phyloP scores from a whole-genome alignment of 2,888 invertebrate species.

The Drosophila planitibia region DNA sequence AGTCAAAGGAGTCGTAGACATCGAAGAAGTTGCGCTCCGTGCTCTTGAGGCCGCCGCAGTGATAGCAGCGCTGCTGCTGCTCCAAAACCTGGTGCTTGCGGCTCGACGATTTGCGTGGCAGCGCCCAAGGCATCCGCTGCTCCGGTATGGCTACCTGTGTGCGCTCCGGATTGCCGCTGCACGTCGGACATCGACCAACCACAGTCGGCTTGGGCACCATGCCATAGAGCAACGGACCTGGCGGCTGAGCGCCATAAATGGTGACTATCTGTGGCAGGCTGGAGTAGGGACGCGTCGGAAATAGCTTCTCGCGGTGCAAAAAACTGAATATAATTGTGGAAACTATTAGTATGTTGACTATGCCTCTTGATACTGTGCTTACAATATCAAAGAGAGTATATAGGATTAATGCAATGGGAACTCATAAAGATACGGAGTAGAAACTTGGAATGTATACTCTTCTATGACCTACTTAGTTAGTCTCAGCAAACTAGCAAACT shows the following conservation, averaged over 20 bases:
- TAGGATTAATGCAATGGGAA: neutral
- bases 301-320: slow-evolving; percentile 83
- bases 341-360: neutral
- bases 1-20: slow-evolving; percentile 48
- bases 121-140: slow-evolving; percentile 84
- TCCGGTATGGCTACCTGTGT: slow-evolving; percentile 83
- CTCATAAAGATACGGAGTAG: too few species aligned
- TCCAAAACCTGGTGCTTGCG: slow-evolving; percentile 54
- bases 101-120: slow-evolving; percentile 81
- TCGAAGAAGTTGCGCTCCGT: slow-evolving; percentile 58
- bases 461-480: neutral
- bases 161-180: slow-evolving; percentile 81
- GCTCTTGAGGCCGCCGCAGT: slow-evolving; percentile 64
- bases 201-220: slow-evolving; percentile 62
- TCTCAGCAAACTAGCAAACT: neutral
- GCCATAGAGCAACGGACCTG: slow-evolving; percentile 66
- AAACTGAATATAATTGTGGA: slow-evolving; percentile 67
- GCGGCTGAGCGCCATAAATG: slow-evolving; percentile 68
- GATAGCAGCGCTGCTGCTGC: slow-evolving; percentile 62
- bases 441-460: neutral
- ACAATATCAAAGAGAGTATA: neutral
- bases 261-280: slow-evolving; percentile 73
- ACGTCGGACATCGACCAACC: slow-evolving; percentile 79
- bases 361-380: neutral
- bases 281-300: slow-evolving; percentile 76